Evolutionary conservation across 2,797 vertebrate genomes (phyloP).

Genomic region (Thaleichthys pacificus): DNA sequence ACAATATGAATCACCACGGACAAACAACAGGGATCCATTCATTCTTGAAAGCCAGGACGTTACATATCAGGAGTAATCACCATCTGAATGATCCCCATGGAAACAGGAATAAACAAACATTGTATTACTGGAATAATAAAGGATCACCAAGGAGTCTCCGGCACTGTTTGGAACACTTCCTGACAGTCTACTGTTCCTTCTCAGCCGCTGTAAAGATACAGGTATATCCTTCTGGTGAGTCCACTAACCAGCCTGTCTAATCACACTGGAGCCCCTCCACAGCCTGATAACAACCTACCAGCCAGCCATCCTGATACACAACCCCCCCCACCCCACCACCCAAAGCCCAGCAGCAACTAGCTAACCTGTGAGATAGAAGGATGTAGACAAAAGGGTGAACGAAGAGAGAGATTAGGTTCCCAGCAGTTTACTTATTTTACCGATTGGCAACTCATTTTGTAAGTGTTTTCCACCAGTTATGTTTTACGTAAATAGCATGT

Average conservation of each 20-base stretch:
- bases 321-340: conserved; percentile 21
- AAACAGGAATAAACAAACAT: conserved; percentile 41
- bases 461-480: conserved; percentile 41
- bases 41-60: conserved; percentile 19
- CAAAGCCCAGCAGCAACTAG: conserved; percentile 3
- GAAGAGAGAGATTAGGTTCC: conserved; percentile 43
- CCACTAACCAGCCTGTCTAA: conserved; percentile 14
- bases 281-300: conserved; percentile 1
- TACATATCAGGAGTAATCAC: conserved; percentile 34
- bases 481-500: conserved; percentile 25
- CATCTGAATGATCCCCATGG: conserved; percentile 38
- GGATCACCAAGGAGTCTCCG: conserved; percentile 45
- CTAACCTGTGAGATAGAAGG: conserved; percentile 28
- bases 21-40: not conserved
- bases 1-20: conserved; percentile 9
- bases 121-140: conserved; percentile 25
- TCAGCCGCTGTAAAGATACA: conserved; percentile 13
- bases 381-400: conserved; percentile 38
- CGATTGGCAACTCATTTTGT: conserved; percentile 45
- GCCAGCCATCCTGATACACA: conserved; percentile 29
- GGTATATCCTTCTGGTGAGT: conserved; percentile 27
- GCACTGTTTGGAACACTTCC: conserved; percentile 55
- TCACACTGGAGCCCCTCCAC: not conserved
- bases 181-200: not conserved
- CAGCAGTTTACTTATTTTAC: conserved; percentile 22